Percentiles rank a stretch among this genome's conserved stretches.
Evolutionary conservation across 2,113 vertebrate species (phyloP).

Genomic region (Albula glossodonta): DNA sequence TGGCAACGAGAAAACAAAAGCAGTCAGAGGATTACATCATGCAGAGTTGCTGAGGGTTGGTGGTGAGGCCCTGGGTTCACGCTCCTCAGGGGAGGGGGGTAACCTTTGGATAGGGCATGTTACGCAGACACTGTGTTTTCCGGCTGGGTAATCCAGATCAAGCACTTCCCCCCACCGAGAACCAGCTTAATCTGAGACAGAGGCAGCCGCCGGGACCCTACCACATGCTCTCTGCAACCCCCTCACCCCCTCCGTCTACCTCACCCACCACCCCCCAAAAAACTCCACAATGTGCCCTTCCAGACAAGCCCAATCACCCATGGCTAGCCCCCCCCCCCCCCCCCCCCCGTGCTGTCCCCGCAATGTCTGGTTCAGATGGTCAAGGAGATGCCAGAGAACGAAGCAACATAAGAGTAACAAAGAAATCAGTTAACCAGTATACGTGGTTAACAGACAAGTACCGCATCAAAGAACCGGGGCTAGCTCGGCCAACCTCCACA

Average conservation of each 20-base stretch:
- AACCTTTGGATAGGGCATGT: not conserved
- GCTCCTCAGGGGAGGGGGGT: no score
- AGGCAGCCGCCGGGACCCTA: not conserved
- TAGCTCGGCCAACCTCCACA: not conserved
- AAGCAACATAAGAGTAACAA: no score
- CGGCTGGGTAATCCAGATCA: conserved; percentile 3
- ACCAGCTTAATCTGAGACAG: not conserved
- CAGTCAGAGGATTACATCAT: not conserved
- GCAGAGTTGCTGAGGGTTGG: not conserved
- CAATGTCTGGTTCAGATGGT: no score
- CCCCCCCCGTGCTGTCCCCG: no score
- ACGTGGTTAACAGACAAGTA: not conserved
- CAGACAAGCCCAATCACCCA: not conserved
- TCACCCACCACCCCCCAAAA: not conserved
- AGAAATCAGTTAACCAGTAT: not conserved
- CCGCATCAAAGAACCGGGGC: not conserved
- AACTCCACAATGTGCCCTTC: not conserved
- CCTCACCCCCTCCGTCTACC: not conserved
- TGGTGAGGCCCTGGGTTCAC: no score
- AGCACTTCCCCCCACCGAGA: not conserved
- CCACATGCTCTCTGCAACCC: not conserved
- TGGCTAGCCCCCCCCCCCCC: not conserved
- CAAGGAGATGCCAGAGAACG: not conserved
- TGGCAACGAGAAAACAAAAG: not conserved
- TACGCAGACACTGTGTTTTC: not conserved